Evolutionary conservation across 1,140 invertebrate species (phyloP).

Genomic region (Brachionus rotundiformis): DNA sequence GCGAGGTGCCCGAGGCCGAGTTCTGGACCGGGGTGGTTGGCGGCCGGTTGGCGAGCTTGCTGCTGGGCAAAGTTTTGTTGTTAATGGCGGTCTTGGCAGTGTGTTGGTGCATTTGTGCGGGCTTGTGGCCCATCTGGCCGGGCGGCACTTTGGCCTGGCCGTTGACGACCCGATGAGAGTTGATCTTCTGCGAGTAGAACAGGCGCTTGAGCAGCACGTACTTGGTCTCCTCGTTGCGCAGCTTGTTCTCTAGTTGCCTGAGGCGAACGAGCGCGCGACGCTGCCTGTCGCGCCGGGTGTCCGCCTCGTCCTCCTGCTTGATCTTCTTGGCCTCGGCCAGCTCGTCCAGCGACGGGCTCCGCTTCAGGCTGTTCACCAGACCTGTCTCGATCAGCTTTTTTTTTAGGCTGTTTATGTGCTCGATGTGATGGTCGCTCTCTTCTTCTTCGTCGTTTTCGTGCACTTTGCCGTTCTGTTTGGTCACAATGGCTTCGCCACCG

Average conservation of each 20-base stretch:
- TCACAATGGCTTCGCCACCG: background rate
- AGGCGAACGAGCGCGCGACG: background rate
- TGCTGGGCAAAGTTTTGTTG: background rate
- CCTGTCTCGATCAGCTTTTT: background rate
- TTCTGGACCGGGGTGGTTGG: background rate
- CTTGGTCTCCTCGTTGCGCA: constrained; percentile 44
- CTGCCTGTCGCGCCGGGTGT: background rate
- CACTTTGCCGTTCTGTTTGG: background rate
- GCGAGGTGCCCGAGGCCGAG: background rate
- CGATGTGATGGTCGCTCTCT: background rate
- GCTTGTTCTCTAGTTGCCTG: background rate
- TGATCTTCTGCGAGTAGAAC: constrained; percentile 20
- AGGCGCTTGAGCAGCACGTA: constrained; percentile 15
- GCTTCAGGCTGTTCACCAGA: background rate
- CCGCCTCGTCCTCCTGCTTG: background rate
- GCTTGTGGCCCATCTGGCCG: background rate
- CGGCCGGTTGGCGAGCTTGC: background rate
- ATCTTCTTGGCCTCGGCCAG: background rate
- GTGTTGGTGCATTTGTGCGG: background rate
- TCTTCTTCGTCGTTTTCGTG: background rate
- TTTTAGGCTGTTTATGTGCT: background rate
- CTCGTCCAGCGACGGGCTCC: background rate
- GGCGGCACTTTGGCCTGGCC: background rate
- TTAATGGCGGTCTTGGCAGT: no score
- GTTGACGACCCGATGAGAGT: background rate